These are phyloP conservation scores for Heterotilapia buettikoferi DNA, from an alignment of 2,113 vertebrate species.

Conservation along the genomic window DNA sequence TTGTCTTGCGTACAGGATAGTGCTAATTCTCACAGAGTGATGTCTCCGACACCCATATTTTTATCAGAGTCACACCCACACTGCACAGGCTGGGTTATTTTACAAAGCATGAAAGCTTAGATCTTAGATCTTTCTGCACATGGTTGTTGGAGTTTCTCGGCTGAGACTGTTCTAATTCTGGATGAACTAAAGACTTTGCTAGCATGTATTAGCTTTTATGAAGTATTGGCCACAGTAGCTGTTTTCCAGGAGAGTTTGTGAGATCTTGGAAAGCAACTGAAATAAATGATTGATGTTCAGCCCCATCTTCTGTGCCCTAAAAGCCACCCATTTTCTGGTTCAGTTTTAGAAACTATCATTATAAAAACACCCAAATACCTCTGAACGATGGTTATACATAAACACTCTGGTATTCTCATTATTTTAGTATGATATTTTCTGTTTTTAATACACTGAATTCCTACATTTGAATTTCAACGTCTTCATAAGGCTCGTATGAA, in stretches of 20 bases:
- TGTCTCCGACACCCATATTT: neutral
- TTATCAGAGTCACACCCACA: neutral
- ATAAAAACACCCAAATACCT: neutral
- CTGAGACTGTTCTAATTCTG: neutral
- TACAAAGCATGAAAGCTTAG: neutral
- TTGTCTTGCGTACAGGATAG: neutral
- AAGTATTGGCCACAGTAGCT: neutral
- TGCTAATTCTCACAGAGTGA: neutral
- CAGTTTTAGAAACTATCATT: neutral
- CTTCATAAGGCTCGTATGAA: neutral
- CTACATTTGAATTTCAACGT: neutral
- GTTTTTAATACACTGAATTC: neutral
- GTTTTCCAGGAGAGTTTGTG: neutral
- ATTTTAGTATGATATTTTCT: neutral
- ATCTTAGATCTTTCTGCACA: neutral
- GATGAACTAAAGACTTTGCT: neutral
- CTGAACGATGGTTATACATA: neutral
- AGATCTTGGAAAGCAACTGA: neutral
- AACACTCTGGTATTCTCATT: neutral
- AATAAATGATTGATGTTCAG: neutral
- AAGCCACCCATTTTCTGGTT: neutral
- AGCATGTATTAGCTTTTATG: neutral
- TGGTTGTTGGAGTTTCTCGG: neutral
- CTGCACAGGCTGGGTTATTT: neutral
- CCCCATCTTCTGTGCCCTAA: neutral